Evolutionary conservation across 1,140 invertebrate species (phyloP), one percentile per base, ranked within the genome.

Genomic region (Onthophagus taurus): DNA sequence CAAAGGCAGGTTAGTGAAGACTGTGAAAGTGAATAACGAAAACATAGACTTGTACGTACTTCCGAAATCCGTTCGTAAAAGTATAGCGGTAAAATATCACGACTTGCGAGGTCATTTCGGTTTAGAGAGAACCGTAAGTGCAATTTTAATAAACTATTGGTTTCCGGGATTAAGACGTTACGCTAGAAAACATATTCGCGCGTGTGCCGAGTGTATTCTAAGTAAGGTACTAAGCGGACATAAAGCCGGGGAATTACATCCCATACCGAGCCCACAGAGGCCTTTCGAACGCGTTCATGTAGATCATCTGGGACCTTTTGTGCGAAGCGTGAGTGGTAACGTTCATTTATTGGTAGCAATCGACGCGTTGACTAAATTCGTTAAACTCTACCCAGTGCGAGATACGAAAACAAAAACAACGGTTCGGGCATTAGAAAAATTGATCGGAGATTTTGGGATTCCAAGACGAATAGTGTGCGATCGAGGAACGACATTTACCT

Each of bases 311-410:
- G 45, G 63, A 0, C 64, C 60, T 7, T 49, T 65, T 3, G 49
- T 56, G 4, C 51, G 52, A 4, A 59, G 52, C 8, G 3, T 8
- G 2, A 33, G 44, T 16, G 50, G 45, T 4, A 58, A 60, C 19
- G 46, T 48, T 31, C 50, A 57, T 44, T 35, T 60, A 8, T 17
- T 63, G 4, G 50, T 55, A 8, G 45, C 58, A 1, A 43, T 58
- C 0, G 55, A 61, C 31, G 37, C 50, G 1, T 60, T 61, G 9
- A 57, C 54, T 1, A 53, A 58, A 47, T 54, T 42, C 39, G 39
- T 34, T 33, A 29, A 24, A 31, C 11, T 60, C 0, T 47, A 46
- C 34, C 12, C 56, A 12, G 47, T 53, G 2, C 35, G 31, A 35
- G 44, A 35, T 13, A 50, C 41, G 4, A 48, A 17, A 31, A 18